These are phyloP conservation scores for Ceratitis capitata DNA, from an alignment of 1,140 invertebrate genomes.

Conservation along the genomic window DNA sequence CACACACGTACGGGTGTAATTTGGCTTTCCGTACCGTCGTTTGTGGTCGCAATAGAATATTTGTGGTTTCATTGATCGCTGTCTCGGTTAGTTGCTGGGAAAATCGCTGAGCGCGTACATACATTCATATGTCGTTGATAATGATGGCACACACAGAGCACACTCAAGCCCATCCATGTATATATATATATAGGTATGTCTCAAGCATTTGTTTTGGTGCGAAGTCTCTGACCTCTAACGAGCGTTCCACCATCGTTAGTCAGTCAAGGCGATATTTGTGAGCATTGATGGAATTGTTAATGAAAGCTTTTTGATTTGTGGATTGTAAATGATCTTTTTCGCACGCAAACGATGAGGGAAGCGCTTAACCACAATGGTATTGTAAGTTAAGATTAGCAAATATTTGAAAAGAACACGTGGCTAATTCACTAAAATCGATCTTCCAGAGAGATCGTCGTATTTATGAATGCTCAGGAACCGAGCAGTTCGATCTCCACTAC, in stretches of 20 bases:
- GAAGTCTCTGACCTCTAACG: not conserved
- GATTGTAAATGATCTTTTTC: not conserved
- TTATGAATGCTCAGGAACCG: too few relatives aligned
- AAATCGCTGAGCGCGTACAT: too few relatives aligned
- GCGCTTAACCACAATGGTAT: not conserved
- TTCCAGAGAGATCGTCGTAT: too few relatives aligned
- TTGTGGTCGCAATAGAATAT: slow-evolving; percentile 7
- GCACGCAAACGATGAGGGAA: not conserved
- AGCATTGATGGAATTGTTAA: not conserved
- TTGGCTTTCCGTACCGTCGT: not conserved
- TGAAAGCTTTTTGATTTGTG: not conserved
- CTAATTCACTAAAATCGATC: too few relatives aligned
- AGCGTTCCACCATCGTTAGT: not conserved
- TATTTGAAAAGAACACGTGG: not conserved
- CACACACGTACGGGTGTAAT: not conserved
- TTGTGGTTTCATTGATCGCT: slow-evolving; percentile 9
- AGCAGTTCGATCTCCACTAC: too few relatives aligned
- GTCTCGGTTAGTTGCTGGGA: not conserved
- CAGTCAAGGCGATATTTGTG: not conserved
- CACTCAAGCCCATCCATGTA: not conserved
- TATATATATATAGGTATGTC: not conserved
- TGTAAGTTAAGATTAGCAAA: not conserved
- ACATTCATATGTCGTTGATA: not conserved
- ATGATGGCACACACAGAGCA: not conserved
- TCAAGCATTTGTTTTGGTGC: not conserved